A percentile compares a stretch with the other conserved stretches of the same genome.
phyloP scores from a whole-genome alignment of 2,113 vertebrate species.

The Cheirogaleus medius region DNA sequence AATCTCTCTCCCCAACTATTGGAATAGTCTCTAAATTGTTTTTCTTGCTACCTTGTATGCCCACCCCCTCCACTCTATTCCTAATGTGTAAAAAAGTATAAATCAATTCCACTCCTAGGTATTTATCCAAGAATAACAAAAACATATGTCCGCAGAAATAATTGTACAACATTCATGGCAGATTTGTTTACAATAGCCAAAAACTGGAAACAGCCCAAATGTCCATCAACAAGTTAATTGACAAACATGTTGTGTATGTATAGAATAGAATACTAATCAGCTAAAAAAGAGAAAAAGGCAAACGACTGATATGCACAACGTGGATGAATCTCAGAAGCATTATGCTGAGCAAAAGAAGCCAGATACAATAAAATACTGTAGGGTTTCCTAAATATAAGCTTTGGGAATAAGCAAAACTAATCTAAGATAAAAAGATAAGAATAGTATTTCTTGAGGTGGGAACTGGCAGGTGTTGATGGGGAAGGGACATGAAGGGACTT shows the following conservation, averaged over 20 bases:
- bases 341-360: neutral
- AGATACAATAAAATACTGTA: neutral
- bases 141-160: neutral
- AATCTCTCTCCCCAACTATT: neutral
- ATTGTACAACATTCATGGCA: neutral
- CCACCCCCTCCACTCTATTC: neutral
- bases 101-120: neutral
- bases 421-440: neutral
- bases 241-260: neutral
- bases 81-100: neutral
- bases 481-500: neutral
- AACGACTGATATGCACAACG: neutral
- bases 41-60: neutral
- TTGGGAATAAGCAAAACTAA: neutral
- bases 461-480: neutral
- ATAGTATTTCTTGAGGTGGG: neutral
- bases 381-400: neutral
- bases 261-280: neutral
- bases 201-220: slow-evolving; percentile 23
- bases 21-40: neutral
- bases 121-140: neutral
- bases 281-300: neutral
- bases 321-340: neutral
- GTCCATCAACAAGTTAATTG: slow-evolving; percentile 30
- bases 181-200: neutral